Evolutionary conservation across 2,888 invertebrate species (phyloP).

Genomic region (Cataglyphis cursor): DNA sequence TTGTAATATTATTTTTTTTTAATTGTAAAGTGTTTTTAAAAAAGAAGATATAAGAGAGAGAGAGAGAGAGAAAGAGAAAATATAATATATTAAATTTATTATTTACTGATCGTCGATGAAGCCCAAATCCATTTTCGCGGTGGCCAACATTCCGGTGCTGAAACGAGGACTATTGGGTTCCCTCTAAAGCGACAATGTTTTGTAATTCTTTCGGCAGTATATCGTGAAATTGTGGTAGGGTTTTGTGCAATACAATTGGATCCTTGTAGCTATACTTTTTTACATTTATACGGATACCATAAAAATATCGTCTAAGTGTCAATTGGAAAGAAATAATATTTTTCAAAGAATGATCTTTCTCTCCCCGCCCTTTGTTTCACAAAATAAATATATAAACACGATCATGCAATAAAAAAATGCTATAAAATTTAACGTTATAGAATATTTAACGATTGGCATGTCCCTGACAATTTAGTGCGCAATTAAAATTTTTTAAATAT

Average conservation of each 20-base stretch:
- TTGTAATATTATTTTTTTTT: not conserved
- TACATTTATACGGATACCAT: conserved; percentile 3
- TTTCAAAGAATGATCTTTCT: conserved; percentile 1
- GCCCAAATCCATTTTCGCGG: conserved; percentile 22
- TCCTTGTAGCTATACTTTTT: conserved; percentile 15
- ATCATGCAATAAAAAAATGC: not conserved
- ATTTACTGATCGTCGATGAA: conserved; percentile 50
- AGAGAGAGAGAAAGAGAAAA: not conserved
- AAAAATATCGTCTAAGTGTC: conserved; percentile 2
- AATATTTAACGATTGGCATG: conserved; percentile 16
- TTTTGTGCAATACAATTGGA: conserved; percentile 38
- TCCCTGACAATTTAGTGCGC: conserved; percentile 17
- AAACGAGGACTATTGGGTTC: not conserved
- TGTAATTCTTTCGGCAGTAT: conserved; percentile 22
- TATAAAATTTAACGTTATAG: not conserved
- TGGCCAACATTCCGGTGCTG: not conserved
- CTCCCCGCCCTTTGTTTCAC: not conserved
- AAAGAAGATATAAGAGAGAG: conserved; percentile 2
- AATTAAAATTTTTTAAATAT: conserved; percentile 21
- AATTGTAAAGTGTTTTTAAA: not conserved
- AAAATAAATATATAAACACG: not conserved
- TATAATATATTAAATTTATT: not conserved
- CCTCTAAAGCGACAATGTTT: conserved; percentile 5
- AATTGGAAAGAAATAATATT: not conserved
- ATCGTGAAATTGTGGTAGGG: conserved; percentile 19